Evolutionary conservation across 1,140 invertebrate species (phyloP), one percentile per base, ranked within the genome.

Genomic region (Hycleus phaleratus): DNA sequence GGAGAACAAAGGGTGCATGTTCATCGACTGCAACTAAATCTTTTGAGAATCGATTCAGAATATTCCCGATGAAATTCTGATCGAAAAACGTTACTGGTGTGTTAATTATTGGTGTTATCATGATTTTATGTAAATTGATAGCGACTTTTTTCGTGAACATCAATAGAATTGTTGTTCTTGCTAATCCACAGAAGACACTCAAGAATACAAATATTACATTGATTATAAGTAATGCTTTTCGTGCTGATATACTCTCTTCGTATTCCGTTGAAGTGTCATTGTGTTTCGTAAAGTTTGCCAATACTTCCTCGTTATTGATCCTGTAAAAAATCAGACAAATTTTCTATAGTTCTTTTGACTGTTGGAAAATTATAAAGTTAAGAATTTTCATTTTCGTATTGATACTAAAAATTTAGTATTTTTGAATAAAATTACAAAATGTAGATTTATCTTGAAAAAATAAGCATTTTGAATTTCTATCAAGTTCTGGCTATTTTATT

Each of bases 31-130:
- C 74, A 0, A 81, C 82, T 49, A 85, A 70, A 71, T 87, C 85
- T 69, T 81, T 80, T 0, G 82, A 80, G 70, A 83, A 84, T 55
- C 82, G 64, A 61, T 85, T 85, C 49, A 85, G 68, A 46, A 85
- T 79, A 43, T 81, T 69, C 54, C 74, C 78, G 71, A 66, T 52
- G 53, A 71, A 66, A 49, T 70, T 53, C 5, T 74, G 79, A 62
- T 88, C 81, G 69, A 88, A 89, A 71, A 88, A 89, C 25, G 70
- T 68, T 60, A 87, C 81, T 0, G 81, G 78, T 0, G 83, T 80
- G 53, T 80, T 71, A 2, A 87, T 70, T 11, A 89, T 66, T 42
- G 73, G 75, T 2, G 73, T 63, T 61, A 87, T 85, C 81, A 88
- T 85, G 3, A 64, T 72, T 60, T 85, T 81, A 62, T 89, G 86